These are phyloP conservation scores for Malurus elegans DNA, from an alignment of 2,113 vertebrate species.

Conservation along the genomic window DNA sequence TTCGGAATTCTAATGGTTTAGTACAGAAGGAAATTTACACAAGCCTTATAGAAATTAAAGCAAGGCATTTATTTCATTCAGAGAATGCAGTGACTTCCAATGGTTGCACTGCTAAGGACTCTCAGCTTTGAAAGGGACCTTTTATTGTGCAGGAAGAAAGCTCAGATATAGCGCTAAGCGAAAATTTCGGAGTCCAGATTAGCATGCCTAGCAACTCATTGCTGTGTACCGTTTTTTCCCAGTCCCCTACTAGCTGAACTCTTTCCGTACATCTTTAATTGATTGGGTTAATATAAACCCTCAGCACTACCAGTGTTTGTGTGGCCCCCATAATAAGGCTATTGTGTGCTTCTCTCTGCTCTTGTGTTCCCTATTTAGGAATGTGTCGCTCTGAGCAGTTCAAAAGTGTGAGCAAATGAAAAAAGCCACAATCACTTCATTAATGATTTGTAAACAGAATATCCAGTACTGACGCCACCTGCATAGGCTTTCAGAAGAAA, in stretches of 20 bases:
- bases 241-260: constrained; percentile 62
- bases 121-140: constrained; percentile 75
- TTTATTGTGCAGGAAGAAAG: constrained; percentile 78
- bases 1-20: constrained; percentile 68
- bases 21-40: constrained; percentile 66
- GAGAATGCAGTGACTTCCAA: constrained; percentile 73
- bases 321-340: constrained; percentile 70
- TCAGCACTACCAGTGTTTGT: constrained; percentile 63
- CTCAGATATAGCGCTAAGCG: constrained; percentile 44
- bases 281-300: constrained; percentile 78
- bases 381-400: constrained; percentile 70
- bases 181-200: constrained; percentile 64
- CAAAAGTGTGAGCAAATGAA: constrained; percentile 71
- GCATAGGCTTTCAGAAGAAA: constrained; percentile 40
- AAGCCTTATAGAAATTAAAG: constrained; percentile 72
- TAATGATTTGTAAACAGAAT: constrained; percentile 76
- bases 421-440: constrained; percentile 74
- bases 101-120: constrained; percentile 45
- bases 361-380: constrained; percentile 68
- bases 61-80: constrained; percentile 77
- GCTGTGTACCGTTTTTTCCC: constrained; percentile 63
- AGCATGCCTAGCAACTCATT: constrained; percentile 75
- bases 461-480: constrained; percentile 64
- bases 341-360: constrained; percentile 67
- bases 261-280: constrained; percentile 71